Conservation (phyloP, 2,888 invertebrate genomes). For the Trileptium ribeirensis region DNA sequence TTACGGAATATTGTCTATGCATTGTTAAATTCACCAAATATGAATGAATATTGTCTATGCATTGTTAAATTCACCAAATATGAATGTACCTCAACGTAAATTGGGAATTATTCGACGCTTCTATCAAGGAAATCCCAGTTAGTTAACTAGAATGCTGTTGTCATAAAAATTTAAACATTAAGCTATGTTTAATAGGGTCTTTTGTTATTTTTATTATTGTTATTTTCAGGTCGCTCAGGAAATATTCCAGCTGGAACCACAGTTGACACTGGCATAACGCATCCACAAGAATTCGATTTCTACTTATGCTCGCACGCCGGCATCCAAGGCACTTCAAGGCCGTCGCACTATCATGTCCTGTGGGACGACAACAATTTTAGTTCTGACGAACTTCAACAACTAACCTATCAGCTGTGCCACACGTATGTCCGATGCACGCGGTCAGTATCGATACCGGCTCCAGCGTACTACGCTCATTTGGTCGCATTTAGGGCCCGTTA, state of each 20-base stretch:
- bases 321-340: conserved; percentile 88
- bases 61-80: too few relatives aligned
- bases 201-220: conserved; percentile 12
- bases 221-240: conserved; percentile 61
- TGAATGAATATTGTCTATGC: too few relatives aligned
- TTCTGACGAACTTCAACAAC: conserved; percentile 95
- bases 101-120: too few relatives aligned
- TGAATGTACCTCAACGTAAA: too few relatives aligned
- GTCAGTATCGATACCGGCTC: conserved; percentile 97
- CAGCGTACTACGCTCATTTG: conserved; percentile 96
- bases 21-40: too few relatives aligned
- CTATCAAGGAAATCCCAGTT: background rate
- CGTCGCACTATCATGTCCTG: conserved; percentile 97
- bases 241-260: conserved; percentile 99
- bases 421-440: conserved; percentile 98
- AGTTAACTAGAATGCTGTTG: too few relatives aligned
- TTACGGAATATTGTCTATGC: too few relatives aligned
- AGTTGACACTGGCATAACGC: conserved; percentile 98
- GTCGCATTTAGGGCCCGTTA: conserved; percentile 91
- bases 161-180: too few relatives aligned
- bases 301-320: conserved; percentile 74
- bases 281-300: conserved; percentile 99
- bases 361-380: conserved; percentile 99
- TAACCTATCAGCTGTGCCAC: conserved; percentile 98
- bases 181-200: too few relatives aligned